Evolutionary conservation across 1,140 invertebrate genomes (phyloP), one percentile per base, ranked within the genome.

Genomic region (Samia ricini): DNA sequence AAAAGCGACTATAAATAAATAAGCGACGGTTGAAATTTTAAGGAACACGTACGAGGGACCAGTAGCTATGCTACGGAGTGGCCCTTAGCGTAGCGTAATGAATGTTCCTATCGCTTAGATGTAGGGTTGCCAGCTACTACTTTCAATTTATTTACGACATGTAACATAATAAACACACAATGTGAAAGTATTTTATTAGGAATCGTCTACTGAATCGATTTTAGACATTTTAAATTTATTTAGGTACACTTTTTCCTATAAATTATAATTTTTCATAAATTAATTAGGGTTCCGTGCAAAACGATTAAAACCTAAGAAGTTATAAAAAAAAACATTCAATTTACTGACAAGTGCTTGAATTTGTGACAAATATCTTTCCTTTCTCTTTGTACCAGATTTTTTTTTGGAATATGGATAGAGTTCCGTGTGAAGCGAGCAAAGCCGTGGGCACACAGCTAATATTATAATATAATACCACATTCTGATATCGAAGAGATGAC

Each of bases 21-120:
- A n/a, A n/a, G 78, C 73, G 72, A 72, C 73, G 75, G 72, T 80
- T 80, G 83, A 83, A 86, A 81, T 83, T 85, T 83, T 85, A 85
- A 83, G 79, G 79, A 73, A 64, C 79, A 63, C n/a, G n/a, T n/a
- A 68, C 65, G 58, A 60, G 72, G 64, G 73, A 71, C 84, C 74
- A 85, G 83, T 87, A 87, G 26, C 26, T n/a, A n/a, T n/a, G n/a
- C n/a, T n/a, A n/a, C n/a, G n/a, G n/a, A n/a, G 79, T 79, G 84
- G 67, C 79, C 82, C 84, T 87, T 85, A 85, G 72, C 71, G 75
- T 61, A 56, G 63, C 69, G 64, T 74, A 75, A 78, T 72, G 74
- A 79, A 77, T 70, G 76, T 68, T 72, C 66, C 71, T 71, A 65
- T 56, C 57, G 55, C 61, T 62, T 60, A 60, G 42, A 42, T 54